Percentiles rank a stretch among this genome's conserved stretches.
phyloP scores from a whole-genome alignment of 2,888 invertebrate genomes.

The Pachymerium ferrugineum region DNA sequence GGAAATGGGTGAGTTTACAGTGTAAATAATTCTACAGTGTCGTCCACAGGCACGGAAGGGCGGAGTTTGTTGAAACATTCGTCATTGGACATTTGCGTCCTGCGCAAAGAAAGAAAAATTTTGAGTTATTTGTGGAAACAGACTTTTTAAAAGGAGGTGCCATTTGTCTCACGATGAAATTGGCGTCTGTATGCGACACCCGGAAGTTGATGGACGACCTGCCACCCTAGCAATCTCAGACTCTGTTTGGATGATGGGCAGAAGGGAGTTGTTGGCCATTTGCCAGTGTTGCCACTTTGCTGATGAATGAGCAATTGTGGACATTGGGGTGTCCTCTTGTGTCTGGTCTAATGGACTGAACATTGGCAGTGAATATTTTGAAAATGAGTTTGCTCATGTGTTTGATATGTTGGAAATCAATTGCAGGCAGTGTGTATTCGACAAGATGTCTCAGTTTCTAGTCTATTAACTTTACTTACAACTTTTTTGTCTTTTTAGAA shows the following conservation, averaged over 20 bases:
- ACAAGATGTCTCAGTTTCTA: background rate
- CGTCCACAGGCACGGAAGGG: background rate
- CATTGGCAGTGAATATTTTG: background rate
- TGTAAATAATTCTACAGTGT: background rate
- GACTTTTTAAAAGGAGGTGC: background rate
- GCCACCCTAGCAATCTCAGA: background rate
- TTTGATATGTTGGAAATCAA: background rate
- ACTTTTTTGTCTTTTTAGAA: background rate
- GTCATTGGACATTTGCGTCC: background rate
- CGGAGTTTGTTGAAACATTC: slow-evolving; percentile 2
- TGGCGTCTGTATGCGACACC: slow-evolving; percentile 1
- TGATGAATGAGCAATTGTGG: background rate
- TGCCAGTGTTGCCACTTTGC: background rate
- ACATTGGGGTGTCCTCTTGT: background rate
- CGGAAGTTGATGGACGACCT: background rate
- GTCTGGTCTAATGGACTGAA: background rate
- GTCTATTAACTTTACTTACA: background rate
- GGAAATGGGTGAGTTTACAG: background rate
- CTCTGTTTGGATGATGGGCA: background rate
- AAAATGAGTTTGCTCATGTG: background rate
- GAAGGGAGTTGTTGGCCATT: background rate
- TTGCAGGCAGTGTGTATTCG: background rate
- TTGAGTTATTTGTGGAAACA: background rate
- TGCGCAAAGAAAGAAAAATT: background rate
- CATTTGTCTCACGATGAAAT: slow-evolving; percentile 3